phyloP scores from a whole-genome alignment of 2,113 vertebrate species.

The Laterallus jamaicensis region DNA sequence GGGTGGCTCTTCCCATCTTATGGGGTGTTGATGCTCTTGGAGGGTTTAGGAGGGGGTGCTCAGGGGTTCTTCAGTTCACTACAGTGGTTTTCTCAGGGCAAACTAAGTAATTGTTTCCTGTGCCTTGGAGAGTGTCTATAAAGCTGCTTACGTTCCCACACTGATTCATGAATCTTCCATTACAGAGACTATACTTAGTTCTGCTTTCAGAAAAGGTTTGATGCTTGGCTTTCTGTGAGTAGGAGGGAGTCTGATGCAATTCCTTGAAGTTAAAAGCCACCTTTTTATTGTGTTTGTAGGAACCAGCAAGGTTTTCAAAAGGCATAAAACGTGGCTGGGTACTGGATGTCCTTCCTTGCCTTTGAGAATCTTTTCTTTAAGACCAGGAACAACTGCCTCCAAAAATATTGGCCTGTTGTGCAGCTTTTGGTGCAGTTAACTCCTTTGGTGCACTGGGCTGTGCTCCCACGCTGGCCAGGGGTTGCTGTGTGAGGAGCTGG shows the following conservation, averaged over 20 bases:
- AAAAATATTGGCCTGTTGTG: neutral
- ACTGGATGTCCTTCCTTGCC: neutral
- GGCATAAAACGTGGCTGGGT: neutral
- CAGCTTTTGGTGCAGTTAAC: neutral
- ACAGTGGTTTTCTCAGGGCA: neutral
- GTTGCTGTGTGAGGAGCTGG: too few relatives aligned
- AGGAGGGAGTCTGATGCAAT: neutral
- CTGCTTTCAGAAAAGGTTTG: neutral
- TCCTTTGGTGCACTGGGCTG: rapidly evolving
- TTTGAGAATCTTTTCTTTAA: neutral
- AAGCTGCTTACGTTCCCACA: neutral
- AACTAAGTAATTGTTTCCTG: neutral
- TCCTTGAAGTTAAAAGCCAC: neutral
- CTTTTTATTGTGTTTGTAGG: neutral
- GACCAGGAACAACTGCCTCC: neutral
- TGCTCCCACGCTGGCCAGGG: rapidly evolving
- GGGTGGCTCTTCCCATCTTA: rapidly evolving
- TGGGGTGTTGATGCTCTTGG: neutral
- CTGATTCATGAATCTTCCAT: neutral
- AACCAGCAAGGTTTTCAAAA: neutral
- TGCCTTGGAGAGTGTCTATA: neutral
- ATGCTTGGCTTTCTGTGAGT: neutral
- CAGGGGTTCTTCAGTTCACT: neutral
- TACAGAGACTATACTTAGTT: neutral
- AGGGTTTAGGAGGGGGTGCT: neutral